phyloP scores from a whole-genome alignment of 2,888 invertebrate species.

The Drosophila villosipedis region DNA sequence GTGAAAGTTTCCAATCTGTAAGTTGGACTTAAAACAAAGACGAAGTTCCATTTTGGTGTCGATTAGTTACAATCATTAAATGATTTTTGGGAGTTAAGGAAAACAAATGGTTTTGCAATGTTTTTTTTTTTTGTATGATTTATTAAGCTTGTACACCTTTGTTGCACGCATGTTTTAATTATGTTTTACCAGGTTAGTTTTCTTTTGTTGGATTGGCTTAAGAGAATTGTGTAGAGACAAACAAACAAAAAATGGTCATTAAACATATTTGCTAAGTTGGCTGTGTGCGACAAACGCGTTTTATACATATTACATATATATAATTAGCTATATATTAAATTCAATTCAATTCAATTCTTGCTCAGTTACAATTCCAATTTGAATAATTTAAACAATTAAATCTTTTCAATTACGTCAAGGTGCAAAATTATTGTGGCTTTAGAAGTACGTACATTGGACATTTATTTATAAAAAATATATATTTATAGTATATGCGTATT shows the following conservation, averaged over 20 bases:
- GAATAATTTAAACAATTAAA: not conserved
- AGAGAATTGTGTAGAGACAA: slow-evolving; percentile 26
- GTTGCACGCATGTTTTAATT: slow-evolving; percentile 35
- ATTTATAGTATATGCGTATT: slow-evolving; percentile 29
- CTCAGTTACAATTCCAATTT: slow-evolving; percentile 18
- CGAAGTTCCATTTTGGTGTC: not conserved
- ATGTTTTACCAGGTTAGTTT: slow-evolving; percentile 17
- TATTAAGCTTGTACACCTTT: slow-evolving; percentile 48
- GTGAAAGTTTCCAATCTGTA: not conserved
- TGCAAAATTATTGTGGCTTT: slow-evolving; percentile 54
- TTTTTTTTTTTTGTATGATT: slow-evolving; percentile 35
- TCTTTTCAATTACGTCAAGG: slow-evolving; percentile 7
- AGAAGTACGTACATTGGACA: slow-evolving; percentile 49
- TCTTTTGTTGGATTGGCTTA: slow-evolving; percentile 13
- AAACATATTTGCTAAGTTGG: slow-evolving; percentile 14
- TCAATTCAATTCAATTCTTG: slow-evolving; percentile 9
- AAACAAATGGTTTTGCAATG: slow-evolving; percentile 9
- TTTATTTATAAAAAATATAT: slow-evolving; percentile 41
- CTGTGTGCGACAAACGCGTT: slow-evolving; percentile 17
- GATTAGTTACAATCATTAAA: not conserved
- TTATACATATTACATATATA: slow-evolving; percentile 1
- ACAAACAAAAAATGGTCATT: slow-evolving; percentile 17
- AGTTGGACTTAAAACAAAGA: not conserved
- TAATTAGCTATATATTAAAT: slow-evolving; percentile 17
- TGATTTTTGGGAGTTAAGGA: not conserved